These are phyloP conservation scores for Pristiophorus japonicus DNA, from an alignment of 2,113 vertebrate genomes.

Conservation along the genomic window DNA sequence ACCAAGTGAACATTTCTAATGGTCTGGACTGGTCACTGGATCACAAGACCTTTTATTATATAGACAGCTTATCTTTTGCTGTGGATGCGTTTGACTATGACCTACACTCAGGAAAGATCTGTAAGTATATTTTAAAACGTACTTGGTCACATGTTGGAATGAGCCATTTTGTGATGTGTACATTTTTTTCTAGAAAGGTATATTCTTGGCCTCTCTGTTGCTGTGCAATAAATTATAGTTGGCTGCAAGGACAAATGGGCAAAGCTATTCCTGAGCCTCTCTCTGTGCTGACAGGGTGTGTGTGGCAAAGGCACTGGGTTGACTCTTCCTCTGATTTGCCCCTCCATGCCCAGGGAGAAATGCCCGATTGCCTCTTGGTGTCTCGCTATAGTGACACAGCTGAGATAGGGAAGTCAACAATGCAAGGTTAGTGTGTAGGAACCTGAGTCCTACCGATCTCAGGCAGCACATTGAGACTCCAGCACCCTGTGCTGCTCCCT, in stretches of 20 bases:
- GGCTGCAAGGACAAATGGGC: not conserved
- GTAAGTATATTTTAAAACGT: conserved; percentile 51
- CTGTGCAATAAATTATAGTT: not conserved
- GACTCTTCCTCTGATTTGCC: not conserved
- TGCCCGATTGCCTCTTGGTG: not conserved
- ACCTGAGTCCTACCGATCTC: not conserved
- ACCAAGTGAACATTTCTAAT: conserved; percentile 84
- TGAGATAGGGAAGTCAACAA: not conserved
- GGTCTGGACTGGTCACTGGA: conserved; percentile 90
- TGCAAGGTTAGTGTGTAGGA: not conserved
- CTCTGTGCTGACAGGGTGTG: not conserved
- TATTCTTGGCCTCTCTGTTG: not conserved
- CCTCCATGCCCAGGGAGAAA: not conserved
- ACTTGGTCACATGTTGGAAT: not conserved
- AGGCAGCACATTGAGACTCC: not conserved
- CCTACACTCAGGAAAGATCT: conserved; percentile 63
- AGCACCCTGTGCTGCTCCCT: not conserved
- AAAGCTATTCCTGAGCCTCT: not conserved
- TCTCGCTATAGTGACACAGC: not conserved
- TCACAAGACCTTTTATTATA: conserved; percentile 79
- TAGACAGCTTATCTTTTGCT: conserved; percentile 75
- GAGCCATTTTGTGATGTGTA: conserved; percentile 51
- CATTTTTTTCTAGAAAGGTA: conserved; percentile 46
- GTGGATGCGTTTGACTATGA: conserved; percentile 89
- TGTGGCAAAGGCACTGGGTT: not conserved